A percentile compares a stretch with the other conserved stretches of the same genome.
These are phyloP conservation scores for Tetrao urogallus DNA, from an alignment of 2,113 vertebrate genomes.

Conservation along the genomic window DNA sequence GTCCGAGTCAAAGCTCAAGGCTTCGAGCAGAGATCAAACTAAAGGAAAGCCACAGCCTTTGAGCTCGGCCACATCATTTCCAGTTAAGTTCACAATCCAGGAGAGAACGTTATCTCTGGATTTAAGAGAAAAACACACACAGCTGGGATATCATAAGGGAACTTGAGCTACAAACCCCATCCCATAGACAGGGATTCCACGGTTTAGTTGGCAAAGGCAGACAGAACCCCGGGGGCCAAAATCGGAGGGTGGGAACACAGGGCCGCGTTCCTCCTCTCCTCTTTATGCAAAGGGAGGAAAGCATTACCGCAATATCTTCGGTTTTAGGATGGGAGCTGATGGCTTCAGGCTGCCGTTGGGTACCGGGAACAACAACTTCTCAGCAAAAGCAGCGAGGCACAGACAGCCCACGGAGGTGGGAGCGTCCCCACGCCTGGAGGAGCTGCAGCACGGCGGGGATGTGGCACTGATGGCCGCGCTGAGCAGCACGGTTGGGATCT, in stretches of 20 bases:
- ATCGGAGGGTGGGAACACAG: not conserved
- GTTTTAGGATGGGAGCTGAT: too few species aligned
- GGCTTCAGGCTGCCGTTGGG: too few species aligned
- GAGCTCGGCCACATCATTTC: not conserved
- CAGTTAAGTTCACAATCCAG: not conserved
- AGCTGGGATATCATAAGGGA: rapidly evolving
- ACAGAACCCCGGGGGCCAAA: not conserved
- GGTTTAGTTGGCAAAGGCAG: rapidly evolving
- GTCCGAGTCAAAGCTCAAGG: not conserved
- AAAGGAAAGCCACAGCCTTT: not conserved
- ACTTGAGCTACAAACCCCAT: rapidly evolving
- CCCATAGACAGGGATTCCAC: not conserved
- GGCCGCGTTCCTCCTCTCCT: rapidly evolving
- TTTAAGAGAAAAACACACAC: not conserved
- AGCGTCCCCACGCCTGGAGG: too few species aligned
- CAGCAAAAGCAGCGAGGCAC: too few species aligned
- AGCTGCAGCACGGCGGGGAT: too few species aligned
- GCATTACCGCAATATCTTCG: too few species aligned
- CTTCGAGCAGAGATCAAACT: not conserved
- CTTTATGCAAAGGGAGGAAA: not conserved
- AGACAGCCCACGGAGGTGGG: too few species aligned
- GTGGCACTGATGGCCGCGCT: too few species aligned
- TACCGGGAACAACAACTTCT: too few species aligned
- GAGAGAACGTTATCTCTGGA: not conserved
- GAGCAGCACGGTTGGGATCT: too few species aligned